Evolutionary conservation across 2,888 invertebrate genomes (phyloP), one percentile per base, ranked within the genome.

Genomic region (Drosophila histrio): DNA sequence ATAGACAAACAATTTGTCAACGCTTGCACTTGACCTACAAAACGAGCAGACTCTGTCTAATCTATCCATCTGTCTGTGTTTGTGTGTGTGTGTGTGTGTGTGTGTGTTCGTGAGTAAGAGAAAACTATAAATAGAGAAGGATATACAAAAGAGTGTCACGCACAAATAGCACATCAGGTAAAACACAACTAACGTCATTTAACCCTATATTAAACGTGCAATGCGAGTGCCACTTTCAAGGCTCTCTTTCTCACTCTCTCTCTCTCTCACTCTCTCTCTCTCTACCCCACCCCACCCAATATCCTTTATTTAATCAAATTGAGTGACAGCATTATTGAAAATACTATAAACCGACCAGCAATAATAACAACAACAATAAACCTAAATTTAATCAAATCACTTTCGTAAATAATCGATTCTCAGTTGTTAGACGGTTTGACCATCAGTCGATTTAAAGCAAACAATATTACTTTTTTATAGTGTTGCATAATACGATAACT

Each of bases 11-110:
- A 83, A 73, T 78, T 79, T 83, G 77, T 77, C 78, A 78, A 66
- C 58, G 64, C 66, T 41, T 78, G 78, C 84, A 73, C 78, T 80
- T 81, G 84, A 84, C 80, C 80, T 76, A 78, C 66, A 74, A 67
- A 24, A 41, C 22, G 15, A 43, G 7, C 62, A 53, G 19, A 19
- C 13, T 32, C n/a, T 15, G 26, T 1, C 5, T 44, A n/a, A n/a
- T n/a, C n/a, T n/a, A n/a, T n/a, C n/a, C n/a, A n/a, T n/a, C n/a
- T n/a, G n/a, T n/a, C n/a, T n/a, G n/a, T n/a, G n/a, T n/a, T n/a
- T n/a, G n/a, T n/a, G 17, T 28, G 19, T 44, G 17, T 26, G 0
- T 28, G 6, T 26, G 17, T 17, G 17, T 19, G n/a, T 21, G 21
- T 24, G 41, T 13, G 22, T 21, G 38, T 17, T 15, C 6, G 28